Evolutionary conservation across 2,888 invertebrate genomes (phyloP), one percentile per base, ranked within the genome.

Genomic region (Lydus trimaculatus): DNA sequence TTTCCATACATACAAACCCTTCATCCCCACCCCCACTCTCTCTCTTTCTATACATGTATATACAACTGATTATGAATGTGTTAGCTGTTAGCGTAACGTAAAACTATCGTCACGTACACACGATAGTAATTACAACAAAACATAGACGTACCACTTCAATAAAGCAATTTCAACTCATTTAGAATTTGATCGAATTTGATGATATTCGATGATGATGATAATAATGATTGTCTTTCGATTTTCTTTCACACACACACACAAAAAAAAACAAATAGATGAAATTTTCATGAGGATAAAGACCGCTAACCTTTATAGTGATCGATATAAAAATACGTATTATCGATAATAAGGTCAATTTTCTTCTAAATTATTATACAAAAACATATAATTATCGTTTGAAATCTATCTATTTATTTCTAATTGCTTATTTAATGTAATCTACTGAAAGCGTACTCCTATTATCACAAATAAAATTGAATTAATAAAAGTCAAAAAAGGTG

Each of bases 1-100:
- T 52, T 52, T 23, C 7, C 23, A 23, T 25, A 23, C 23, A 52
- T 8, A 25, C 9, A 52, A 43, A n/a, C 43, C 23, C 11, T 52
- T 23, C 13, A 25, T 13, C 23, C 23, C 52, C 52, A 52, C 52
- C 52, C n/a, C 9, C 8, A 48, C 20, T 48, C 20, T 43, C 43
- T 43, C 43, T 43, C 43, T 15, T 2, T 15, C n/a, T n/a, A 17
- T 17, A 43, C 6, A 8, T 13, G 3, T 64, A 64, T 64, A 61
- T 64, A 63, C 69, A 52, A 52, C 66, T 73, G 68, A 71, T 73
- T 73, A 73, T 73, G 73, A 73, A 73, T 73, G 73, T 70, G 71
- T 71, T 67, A 63, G 67, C 39, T 70, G 71, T 71, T 67, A 63
- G 67, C 39, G 60, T 69, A 64, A 70, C 73, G 71, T 73, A 67